Evolutionary conservation across 2,888 invertebrate species (phyloP).

Genomic region (Cheiracanthium punctorium): DNA sequence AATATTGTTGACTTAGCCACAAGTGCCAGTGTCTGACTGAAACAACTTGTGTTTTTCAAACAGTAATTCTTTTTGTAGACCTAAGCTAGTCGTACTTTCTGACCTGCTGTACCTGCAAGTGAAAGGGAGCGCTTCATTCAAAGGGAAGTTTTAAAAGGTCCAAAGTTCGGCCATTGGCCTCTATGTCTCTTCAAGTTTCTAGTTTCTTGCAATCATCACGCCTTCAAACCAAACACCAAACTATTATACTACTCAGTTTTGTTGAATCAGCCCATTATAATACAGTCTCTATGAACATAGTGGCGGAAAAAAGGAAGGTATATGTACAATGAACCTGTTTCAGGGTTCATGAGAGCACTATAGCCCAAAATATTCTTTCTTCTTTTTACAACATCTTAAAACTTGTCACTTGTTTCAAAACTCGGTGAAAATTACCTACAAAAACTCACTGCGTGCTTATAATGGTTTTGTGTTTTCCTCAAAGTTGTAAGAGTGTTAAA

Average conservation of each 20-base stretch:
- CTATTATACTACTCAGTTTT: slow-evolving; percentile 11
- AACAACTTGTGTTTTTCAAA: neutral
- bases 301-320: neutral
- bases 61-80: neutral
- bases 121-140: slow-evolving; percentile 17
- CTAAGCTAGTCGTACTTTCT: neutral
- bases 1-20: neutral
- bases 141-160: slow-evolving; percentile 17
- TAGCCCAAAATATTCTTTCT: neutral
- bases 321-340: neutral
- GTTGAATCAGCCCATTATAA: slow-evolving; percentile 15
- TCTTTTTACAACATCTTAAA: neutral
- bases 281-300: no score
- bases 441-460: no score
- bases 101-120: neutral
- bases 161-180: slow-evolving; percentile 36
- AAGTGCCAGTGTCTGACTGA: neutral
- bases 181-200: neutral
- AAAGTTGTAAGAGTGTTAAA: no score
- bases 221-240: slow-evolving; percentile 48
- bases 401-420: neutral
- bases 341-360: neutral
- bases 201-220: slow-evolving; percentile 36
- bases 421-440: no score
- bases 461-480: no score